These are phyloP conservation scores for Sminthurinus aureus DNA, from an alignment of 2,888 invertebrate genomes.

Conservation along the genomic window DNA sequence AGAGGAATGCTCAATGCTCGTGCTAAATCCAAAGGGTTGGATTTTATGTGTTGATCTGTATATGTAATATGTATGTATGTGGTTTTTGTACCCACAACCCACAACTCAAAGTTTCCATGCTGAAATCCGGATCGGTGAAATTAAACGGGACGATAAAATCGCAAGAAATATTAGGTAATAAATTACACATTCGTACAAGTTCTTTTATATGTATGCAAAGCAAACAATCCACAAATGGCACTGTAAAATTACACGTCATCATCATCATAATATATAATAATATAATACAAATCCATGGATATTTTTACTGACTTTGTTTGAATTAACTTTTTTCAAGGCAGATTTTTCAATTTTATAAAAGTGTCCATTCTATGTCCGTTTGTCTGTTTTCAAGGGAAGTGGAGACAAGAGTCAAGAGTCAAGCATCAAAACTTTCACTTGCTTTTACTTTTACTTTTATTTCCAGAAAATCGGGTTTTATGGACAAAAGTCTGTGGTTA, in stretches of 20 bases:
- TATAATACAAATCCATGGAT: no score
- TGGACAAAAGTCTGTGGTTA: no score
- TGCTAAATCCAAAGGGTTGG: background rate
- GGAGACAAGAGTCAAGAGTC: no score
- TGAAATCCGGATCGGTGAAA: background rate
- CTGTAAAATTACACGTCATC: no score
- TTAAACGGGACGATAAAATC: background rate
- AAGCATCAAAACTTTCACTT: no score
- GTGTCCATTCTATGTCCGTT: no score
- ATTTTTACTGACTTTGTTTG: background rate
- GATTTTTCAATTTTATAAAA: background rate
- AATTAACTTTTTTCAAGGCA: background rate
- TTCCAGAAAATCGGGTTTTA: no score
- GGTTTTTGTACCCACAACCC: background rate
- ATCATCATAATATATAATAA: no score
- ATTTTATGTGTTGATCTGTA: background rate
- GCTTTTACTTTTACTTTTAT: no score
- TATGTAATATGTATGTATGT: background rate
- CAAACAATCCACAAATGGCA: background rate
- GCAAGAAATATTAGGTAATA: conserved; percentile 19
- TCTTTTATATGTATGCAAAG: background rate
- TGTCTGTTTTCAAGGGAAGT: no score
- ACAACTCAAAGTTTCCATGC: background rate
- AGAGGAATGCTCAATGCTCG: background rate
- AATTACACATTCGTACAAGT: conserved; percentile 7